A percentile compares a stretch with the other conserved stretches of the same genome.
phyloP scores from a whole-genome alignment of 2,113 vertebrate genomes.

The Solea solea region DNA sequence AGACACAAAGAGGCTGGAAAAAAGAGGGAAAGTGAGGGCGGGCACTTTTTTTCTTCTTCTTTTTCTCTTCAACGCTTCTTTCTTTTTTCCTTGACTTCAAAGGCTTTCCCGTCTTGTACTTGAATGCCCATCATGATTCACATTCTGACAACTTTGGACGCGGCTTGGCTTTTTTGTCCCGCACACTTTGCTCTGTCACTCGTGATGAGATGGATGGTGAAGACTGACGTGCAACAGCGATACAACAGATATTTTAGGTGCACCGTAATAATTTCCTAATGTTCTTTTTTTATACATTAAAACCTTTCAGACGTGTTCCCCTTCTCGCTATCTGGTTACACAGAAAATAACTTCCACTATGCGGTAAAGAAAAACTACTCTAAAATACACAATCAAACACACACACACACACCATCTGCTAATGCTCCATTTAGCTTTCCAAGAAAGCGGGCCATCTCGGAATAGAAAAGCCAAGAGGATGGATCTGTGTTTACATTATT shows the following conservation, averaged over 20 bases:
- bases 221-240: slow-evolving; percentile 33
- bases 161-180: slow-evolving; percentile 32
- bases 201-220: slow-evolving; percentile 6
- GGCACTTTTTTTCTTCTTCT: slow-evolving; percentile 20
- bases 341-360: slow-evolving; percentile 54
- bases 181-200: slow-evolving; percentile 20
- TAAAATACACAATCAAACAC: slow-evolving; percentile 55
- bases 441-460: slow-evolving; percentile 71
- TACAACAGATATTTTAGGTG: background rate
- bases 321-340: slow-evolving; percentile 51
- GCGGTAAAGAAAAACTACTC: background rate
- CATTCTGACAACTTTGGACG: slow-evolving; percentile 27
- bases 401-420: slow-evolving; percentile 67
- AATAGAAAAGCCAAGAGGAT: slow-evolving; percentile 68
- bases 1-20: slow-evolving; percentile 68
- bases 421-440: slow-evolving; percentile 79
- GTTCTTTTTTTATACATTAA: slow-evolving; percentile 36
- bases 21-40: slow-evolving; percentile 69
- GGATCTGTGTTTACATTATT: slow-evolving; percentile 66
- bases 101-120: slow-evolving; percentile 53
- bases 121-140: slow-evolving; percentile 59
- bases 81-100: slow-evolving; percentile 69
- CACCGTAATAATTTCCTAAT: slow-evolving; percentile 23
- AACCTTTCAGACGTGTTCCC: slow-evolving; percentile 9
- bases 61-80: slow-evolving; percentile 41